Base-by-base conservation (phyloP, 1,140 invertebrate genomes). In the Sycobia sp. region DNA sequence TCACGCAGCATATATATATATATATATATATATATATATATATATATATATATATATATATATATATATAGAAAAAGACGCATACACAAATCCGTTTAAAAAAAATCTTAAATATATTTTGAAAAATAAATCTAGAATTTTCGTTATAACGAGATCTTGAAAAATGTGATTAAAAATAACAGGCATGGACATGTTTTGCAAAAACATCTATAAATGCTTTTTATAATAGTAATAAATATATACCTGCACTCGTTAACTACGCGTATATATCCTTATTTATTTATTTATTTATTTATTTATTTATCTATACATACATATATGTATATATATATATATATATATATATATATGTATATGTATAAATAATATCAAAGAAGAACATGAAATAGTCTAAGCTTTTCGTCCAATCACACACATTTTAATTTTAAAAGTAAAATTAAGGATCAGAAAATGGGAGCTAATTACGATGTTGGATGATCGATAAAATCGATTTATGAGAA, bases 71-170 rank as follows among this genome's bases (percentile, higher is more conserved):
- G 39, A 51, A 54, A 61, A 53, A 61, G 49, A 61, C 50, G 39
- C 25, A 36, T 23, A 34, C 18, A 36, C 9, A 25, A 58, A 38
- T 60, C n/a, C 18, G 16, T 20, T 49, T 39, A 36, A 58, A 60
- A 50, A 60, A 32, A 46, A 29, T 25, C 7, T 58, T 36, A 23
- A 34, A 18, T 22, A 34, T 36, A 36, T 34, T 34, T 27, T 13
- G 29, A 41, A 29, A 32, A 44, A 44, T 54, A 38, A 46, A 46
- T 50, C 11, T 59, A 59, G 47, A 9, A 32, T 44, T 38, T 61
- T 2, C 32, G n/a, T 36, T 47, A 62, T 22, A 62, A 46, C 39
- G 50, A 62, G 59, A 62, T 54, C 50, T 55, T 54, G n/a, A 25
- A 62, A 62, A n/a, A n/a, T n/a, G 29, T 39, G 11, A 54, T 54